These are phyloP conservation scores for Drosophila tani DNA, from an alignment of 1,140 invertebrate genomes.

Conservation along the genomic window DNA sequence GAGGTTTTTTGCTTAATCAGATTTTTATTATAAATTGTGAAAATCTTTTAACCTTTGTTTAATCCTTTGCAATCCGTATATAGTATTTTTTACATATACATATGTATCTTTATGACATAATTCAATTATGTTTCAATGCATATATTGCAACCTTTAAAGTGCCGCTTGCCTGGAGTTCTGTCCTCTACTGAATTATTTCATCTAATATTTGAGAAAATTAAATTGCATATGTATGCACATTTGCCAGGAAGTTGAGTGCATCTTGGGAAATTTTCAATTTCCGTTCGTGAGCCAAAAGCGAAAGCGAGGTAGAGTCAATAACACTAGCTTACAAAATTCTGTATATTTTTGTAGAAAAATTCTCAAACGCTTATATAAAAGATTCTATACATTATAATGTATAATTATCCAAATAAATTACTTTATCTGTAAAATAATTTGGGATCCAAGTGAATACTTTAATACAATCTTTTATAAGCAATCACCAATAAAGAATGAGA, in stretches of 20 bases:
- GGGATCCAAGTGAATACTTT: no score
- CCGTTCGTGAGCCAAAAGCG: conserved; percentile 27
- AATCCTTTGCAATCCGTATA: background rate
- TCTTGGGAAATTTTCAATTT: conserved; percentile 48
- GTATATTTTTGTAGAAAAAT: background rate
- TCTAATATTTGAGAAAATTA: conserved; percentile 6
- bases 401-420: no score
- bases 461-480: no score
- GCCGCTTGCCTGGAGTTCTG: background rate
- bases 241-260: conserved; percentile 40
- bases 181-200: conserved; percentile 11
- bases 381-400: no score
- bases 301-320: conserved; percentile 30
- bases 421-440: no score
- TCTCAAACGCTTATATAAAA: background rate
- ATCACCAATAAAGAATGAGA: no score
- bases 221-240: conserved; percentile 41
- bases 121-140: background rate
- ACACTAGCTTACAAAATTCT: background rate
- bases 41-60: background rate
- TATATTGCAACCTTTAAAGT: background rate
- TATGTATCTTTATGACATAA: background rate
- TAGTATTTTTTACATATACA: background rate
- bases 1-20: background rate
- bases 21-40: background rate